These are phyloP conservation scores for Carassius carassius DNA, from an alignment of 2,113 vertebrate species.

Conservation along the genomic window DNA sequence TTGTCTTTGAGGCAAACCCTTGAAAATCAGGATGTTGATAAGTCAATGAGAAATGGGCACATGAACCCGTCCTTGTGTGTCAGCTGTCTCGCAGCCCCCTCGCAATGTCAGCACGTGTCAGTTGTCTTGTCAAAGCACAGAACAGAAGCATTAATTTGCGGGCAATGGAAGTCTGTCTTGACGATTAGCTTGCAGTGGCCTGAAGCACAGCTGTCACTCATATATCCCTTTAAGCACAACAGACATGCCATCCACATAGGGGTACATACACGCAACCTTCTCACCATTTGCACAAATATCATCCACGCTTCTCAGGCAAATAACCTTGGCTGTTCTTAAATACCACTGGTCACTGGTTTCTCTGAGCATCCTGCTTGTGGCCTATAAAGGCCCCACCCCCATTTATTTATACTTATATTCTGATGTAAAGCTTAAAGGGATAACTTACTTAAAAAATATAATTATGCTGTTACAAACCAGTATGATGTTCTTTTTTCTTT, in stretches of 20 bases:
- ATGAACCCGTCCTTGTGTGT: not conserved
- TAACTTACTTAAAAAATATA: not conserved
- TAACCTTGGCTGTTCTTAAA: conserved; percentile 60
- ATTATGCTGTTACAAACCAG: not conserved
- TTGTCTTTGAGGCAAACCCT: not conserved
- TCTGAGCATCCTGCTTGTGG: conserved; percentile 51
- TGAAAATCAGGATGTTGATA: not conserved
- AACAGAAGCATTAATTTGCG: conserved; percentile 22
- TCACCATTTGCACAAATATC: conserved; percentile 45
- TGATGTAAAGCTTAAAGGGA: not conserved
- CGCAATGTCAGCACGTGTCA: conserved; percentile 3
- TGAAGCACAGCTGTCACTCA: conserved; percentile 48
- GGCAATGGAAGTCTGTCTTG: conserved; percentile 8
- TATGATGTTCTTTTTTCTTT: not conserved
- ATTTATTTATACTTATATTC: not conserved
- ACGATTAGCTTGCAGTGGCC: conserved; percentile 27
- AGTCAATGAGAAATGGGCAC: conserved; percentile 29
- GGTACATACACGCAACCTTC: conserved; percentile 22
- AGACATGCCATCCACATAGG: not conserved
- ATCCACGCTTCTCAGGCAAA: conserved; percentile 43
- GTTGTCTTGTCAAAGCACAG: conserved; percentile 15
- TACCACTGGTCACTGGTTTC: conserved; percentile 51
- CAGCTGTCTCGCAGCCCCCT: conserved; percentile 18
- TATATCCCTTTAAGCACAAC: not conserved
- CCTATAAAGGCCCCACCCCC: conserved; percentile 7